These are phyloP conservation scores for Otolemur garnettii DNA, from an alignment of 2,113 vertebrate species.

Conservation along the genomic window DNA sequence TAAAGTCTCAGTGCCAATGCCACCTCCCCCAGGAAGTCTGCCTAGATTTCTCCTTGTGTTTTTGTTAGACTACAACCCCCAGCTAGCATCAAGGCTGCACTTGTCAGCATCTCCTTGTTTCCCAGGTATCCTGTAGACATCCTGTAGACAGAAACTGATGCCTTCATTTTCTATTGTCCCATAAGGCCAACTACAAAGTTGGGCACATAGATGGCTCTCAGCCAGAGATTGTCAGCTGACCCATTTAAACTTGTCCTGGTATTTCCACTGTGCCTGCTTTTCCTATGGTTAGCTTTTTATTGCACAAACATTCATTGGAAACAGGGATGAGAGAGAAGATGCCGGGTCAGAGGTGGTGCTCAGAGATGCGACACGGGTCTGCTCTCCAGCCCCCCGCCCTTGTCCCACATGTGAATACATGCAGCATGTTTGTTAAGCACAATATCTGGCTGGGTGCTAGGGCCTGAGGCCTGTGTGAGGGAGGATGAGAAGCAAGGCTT, in stretches of 20 bases:
- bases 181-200: neutral
- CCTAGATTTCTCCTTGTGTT: slow-evolving; percentile 54
- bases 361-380: neutral
- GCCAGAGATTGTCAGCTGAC: neutral
- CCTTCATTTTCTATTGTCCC: neutral
- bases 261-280: neutral
- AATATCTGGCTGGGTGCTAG: neutral
- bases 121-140: neutral
- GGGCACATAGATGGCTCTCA: neutral
- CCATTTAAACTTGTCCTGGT: neutral
- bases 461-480: neutral
- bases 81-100: neutral
- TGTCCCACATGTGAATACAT: neutral
- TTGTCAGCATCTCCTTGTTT: neutral
- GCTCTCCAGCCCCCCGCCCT: neutral
- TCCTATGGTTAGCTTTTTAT: neutral
- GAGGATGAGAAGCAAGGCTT: neutral
- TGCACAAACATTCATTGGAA: neutral
- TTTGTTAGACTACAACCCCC: neutral
- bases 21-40: neutral
- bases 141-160: neutral
- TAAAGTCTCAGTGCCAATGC: neutral
- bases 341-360: neutral
- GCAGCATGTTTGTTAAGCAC: neutral
- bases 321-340: neutral